These are phyloP conservation scores for Scaptodrosophila lebanonensis DNA, from an alignment of 1,140 invertebrate genomes.

Conservation along the genomic window DNA sequence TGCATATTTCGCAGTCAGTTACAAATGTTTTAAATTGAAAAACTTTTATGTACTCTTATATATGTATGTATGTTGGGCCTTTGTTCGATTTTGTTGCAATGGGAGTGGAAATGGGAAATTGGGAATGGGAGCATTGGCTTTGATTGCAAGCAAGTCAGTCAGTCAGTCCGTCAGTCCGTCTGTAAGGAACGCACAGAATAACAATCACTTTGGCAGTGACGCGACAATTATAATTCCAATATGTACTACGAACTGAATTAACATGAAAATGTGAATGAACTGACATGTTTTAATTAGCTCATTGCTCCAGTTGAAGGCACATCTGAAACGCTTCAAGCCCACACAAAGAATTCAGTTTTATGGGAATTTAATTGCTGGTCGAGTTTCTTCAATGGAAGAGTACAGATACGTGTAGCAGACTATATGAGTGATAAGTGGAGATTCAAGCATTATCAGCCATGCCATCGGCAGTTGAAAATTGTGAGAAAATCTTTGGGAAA, in stretches of 20 bases:
- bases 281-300: constrained; percentile 48
- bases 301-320: neutral
- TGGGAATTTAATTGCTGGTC: constrained; percentile 44
- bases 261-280: constrained; percentile 41
- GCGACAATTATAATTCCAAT: constrained; percentile 55
- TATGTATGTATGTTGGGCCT: no score
- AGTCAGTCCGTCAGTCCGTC: neutral
- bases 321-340: neutral
- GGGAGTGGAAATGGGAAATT: neutral
- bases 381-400: neutral
- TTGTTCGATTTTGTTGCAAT: constrained; percentile 25
- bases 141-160: constrained; percentile 24
- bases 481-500: constrained; percentile 51
- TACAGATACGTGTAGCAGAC: neutral
- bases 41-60: no score
- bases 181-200: constrained; percentile 19
- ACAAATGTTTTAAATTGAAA: constrained; percentile 45
- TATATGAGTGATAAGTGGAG: neutral
- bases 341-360: constrained; percentile 16
- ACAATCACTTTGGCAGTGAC: constrained; percentile 34
- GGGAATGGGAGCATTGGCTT: neutral
- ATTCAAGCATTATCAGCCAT: constrained; percentile 1
- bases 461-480: constrained; percentile 30
- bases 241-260: constrained; percentile 24
- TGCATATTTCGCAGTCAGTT: constrained; percentile 61